Conservation (phyloP, 2,113 vertebrate species). For the Hypanus sabinus region DNA sequence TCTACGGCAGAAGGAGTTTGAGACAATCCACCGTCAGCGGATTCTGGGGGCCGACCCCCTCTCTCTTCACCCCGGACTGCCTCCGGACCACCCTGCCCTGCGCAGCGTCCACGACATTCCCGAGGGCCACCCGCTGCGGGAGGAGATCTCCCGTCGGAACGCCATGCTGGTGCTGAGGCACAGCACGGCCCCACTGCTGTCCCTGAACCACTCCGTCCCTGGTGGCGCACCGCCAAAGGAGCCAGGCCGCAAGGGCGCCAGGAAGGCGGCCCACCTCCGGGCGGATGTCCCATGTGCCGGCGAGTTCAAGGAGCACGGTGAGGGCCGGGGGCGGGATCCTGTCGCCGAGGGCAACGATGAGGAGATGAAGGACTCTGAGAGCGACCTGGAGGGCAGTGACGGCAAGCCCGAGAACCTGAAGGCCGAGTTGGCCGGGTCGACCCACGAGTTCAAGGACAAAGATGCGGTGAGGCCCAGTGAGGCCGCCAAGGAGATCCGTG, state of each 20-base stretch:
- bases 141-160: constrained; percentile 75
- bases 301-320: constrained; percentile 52
- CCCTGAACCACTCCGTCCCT: constrained; percentile 61
- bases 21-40: constrained; percentile 71
- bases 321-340: constrained; percentile 49
- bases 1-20: constrained; percentile 85
- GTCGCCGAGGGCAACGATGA: constrained; percentile 62
- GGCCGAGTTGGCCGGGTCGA: constrained; percentile 48
- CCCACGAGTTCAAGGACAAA: constrained; percentile 58
- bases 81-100: constrained; percentile 74
- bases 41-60: constrained; percentile 66
- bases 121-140: constrained; percentile 74
- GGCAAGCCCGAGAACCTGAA: constrained; percentile 59
- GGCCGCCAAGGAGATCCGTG: constrained; percentile 60
- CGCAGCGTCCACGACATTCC: constrained; percentile 74
- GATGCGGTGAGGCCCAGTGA: constrained; percentile 56
- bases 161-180: constrained; percentile 87
- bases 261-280: constrained; percentile 47
- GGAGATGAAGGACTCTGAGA: constrained; percentile 83
- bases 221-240: constrained; percentile 59
- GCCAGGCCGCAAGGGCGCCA: constrained; percentile 51
- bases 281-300: constrained; percentile 49
- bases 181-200: constrained; percentile 69
- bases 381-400: constrained; percentile 64
- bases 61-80: constrained; percentile 64